Conservation (phyloP, 2,113 vertebrate species). For the Stomatorhinus ivindoensis region DNA sequence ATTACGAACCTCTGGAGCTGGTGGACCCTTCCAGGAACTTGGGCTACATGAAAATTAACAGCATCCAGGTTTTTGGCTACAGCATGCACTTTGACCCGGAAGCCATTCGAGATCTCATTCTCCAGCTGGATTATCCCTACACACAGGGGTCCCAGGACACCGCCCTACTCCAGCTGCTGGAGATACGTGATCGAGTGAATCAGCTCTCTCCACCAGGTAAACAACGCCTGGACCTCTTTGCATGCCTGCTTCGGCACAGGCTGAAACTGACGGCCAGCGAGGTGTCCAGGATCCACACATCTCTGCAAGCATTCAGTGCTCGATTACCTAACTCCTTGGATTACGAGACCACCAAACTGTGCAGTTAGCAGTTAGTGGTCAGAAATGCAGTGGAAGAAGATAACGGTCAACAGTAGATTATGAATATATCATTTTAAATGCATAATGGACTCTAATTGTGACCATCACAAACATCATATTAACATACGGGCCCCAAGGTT, state of each 20-base stretch:
- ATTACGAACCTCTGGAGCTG: conserved; percentile 86
- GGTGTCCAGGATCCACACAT: conserved; percentile 84
- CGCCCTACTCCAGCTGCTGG: conserved; percentile 85
- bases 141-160: conserved; percentile 94
- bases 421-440: conserved; percentile 12
- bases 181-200: conserved; percentile 91
- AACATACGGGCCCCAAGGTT: neutral
- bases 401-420: neutral
- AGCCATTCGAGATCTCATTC: conserved; percentile 88
- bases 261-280: conserved; percentile 90
- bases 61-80: conserved; percentile 95
- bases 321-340: conserved; percentile 88
- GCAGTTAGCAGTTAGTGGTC: conserved; percentile 78
- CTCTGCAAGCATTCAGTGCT: conserved; percentile 82
- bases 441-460: neutral
- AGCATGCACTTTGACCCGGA: conserved; percentile 98
- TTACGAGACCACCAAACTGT: conserved; percentile 93
- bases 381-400: conserved; percentile 38
- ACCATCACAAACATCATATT: conserved; percentile 2
- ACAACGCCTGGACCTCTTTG: conserved; percentile 84
- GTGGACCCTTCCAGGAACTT: conserved; percentile 81
- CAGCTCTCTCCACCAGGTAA: conserved; percentile 85
- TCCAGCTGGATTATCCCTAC: conserved; percentile 95
- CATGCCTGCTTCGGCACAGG: conserved; percentile 88
- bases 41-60: conserved; percentile 98